A percentile compares a stretch with the other conserved stretches of the same genome.
Conservation (phyloP, 2,113 vertebrate species). For the Erythrolamprus reginae region DNA sequence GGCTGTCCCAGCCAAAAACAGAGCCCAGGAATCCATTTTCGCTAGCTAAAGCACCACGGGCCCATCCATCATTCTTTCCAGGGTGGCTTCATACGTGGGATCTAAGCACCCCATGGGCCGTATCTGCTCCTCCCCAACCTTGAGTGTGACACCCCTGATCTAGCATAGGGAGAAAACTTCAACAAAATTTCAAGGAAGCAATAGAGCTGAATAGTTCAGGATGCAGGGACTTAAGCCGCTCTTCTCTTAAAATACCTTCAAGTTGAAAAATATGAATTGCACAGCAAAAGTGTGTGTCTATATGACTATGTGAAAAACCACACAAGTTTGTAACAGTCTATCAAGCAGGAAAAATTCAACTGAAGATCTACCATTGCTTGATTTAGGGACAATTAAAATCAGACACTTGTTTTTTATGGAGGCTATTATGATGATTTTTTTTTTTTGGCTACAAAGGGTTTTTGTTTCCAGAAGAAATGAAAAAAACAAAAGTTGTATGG, state of each 20-base stretch:
- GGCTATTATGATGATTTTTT: conserved; percentile 20
- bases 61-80: too few species aligned
- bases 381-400: conserved; percentile 30
- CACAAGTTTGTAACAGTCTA: not conserved
- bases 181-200: not conserved
- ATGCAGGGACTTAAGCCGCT: not conserved
- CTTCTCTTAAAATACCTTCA: not conserved
- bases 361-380: conserved; percentile 23
- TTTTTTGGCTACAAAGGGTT: conserved; percentile 41
- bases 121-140: too few species aligned
- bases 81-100: too few species aligned
- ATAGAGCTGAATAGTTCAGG: not conserved
- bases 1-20: too few species aligned
- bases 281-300: not conserved
- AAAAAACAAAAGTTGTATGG: conserved; percentile 13
- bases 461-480: conserved; percentile 33
- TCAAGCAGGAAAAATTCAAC: conserved; percentile 31
- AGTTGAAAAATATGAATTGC: not conserved
- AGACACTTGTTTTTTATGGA: not conserved
- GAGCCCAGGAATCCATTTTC: too few species aligned
- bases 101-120: too few species aligned
- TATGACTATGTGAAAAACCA: not conserved
- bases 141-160: too few species aligned
- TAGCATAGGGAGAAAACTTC: not conserved
- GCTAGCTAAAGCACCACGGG: too few species aligned